Base-by-base conservation (phyloP, 53 echinoderm and acorn worm species). In the Henricia sp. region DNA sequence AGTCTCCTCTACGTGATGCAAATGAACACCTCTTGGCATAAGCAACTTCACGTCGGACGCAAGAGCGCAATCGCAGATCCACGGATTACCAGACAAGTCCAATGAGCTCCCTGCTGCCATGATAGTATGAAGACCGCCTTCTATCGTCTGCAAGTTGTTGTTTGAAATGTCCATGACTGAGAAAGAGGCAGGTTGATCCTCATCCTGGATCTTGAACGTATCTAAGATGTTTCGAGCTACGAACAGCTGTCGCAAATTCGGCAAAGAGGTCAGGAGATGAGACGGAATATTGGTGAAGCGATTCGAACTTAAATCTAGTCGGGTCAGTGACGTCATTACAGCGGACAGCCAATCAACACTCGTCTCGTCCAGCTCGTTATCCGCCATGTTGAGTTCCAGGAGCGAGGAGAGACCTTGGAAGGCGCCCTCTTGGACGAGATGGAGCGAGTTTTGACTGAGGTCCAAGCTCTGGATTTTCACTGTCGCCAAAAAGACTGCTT, bases 1-100 rank as follows among this genome's bases (percentile, higher is more conserved):
- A 11, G 86, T 86, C 6, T 20, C 40, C 0, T 48, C 39, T 17
- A 5, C 52, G 26, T 86, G 73, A 50, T 86, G 50, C 48, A 86
- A 57, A 19, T 50, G 64, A 16, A 46, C 34, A 27, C 74, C 65
- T 29, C 17, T 35, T 44, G 74, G 35, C 30, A 19, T 78, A 78
- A 86, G 33, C 23, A 84, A 66, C 12, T 46, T 37, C 2, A 91
- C 51, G 19, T 51, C 43, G 11, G 83, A 62, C 24, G 68, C 71
- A 27, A 84, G 32, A 27, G 65, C 53, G 39, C 91, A 91, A 34
- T 62, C 74, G 72, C 91, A 91, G 26, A 46, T n/a, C 91, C 91
- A 91, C 9, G 88, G 91, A 67, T 91, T 91, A 21, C 52, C 53
- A 11, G 85, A 77, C 26, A 91, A 44, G 25, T 88, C 88, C 55